Conservation (phyloP, 92 coral and sea anemone species). For the Zoanthus solanderi region DNA sequence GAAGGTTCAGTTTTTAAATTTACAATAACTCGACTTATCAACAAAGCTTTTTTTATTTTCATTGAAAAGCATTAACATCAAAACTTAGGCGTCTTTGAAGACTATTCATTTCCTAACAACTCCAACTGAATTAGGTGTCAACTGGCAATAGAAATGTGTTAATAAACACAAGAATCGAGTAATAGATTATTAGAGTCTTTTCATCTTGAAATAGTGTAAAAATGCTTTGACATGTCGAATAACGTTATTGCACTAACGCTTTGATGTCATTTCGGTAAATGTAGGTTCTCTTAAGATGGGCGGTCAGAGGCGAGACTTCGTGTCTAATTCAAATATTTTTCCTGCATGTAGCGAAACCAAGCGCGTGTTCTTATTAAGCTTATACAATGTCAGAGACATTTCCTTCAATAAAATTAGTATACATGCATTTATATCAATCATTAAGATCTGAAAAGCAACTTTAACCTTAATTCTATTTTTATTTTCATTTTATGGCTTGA, state of each 20-base stretch:
- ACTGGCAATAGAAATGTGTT: conserved; percentile 67
- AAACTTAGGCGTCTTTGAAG: conserved; percentile 24
- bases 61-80: conserved; percentile 20
- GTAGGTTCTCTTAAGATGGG: conserved; percentile 5
- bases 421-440: neutral
- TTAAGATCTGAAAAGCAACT: neutral
- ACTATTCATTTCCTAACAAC: conserved; percentile 25
- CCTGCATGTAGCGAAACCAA: neutral
- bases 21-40: neutral
- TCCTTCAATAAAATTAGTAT: neutral
- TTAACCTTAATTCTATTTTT: neutral
- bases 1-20: neutral
- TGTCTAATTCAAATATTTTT: neutral
- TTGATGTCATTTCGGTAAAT: neutral
- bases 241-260: neutral
- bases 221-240: conserved; percentile 37
- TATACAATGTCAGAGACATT: neutral
- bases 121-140: conserved; percentile 34
- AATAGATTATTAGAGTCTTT: conserved; percentile 73
- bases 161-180: conserved; percentile 71
- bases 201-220: conserved; percentile 66
- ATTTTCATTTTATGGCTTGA: neutral
- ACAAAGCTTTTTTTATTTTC: conserved; percentile 18
- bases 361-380: neutral
- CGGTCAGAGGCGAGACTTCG: neutral